These are phyloP conservation scores for Caenorhabditis sp. DNA, from an alignment of 2,888 invertebrate species.

Conservation along the genomic window DNA sequence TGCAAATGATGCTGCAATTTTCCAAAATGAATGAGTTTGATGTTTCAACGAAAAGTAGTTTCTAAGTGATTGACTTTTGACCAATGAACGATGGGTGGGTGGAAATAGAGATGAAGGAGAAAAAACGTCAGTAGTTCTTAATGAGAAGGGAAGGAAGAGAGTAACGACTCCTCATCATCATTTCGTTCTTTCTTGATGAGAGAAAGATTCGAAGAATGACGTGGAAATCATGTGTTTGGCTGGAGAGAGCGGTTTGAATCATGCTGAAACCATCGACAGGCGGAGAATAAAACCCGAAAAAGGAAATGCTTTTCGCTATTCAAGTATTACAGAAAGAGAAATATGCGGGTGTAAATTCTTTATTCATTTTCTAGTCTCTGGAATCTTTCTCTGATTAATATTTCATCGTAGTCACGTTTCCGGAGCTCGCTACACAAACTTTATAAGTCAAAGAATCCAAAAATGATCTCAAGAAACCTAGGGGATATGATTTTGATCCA, in stretches of 20 bases:
- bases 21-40: constrained; percentile 2
- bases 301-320: neutral
- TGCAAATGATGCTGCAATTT: constrained; percentile 6
- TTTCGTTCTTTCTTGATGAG: constrained; percentile 16
- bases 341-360: constrained; percentile 17
- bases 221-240: constrained; percentile 45
- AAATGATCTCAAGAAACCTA: neutral
- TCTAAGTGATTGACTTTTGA: constrained; percentile 24
- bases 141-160: constrained; percentile 25
- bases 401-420: constrained; percentile 35
- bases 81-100: constrained; percentile 27
- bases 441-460: neutral
- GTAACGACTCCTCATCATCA: constrained; percentile 31
- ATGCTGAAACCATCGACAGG: neutral
- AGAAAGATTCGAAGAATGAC: constrained; percentile 29
- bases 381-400: constrained; percentile 29
- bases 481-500: neutral
- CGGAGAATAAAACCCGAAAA: neutral
- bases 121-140: constrained; percentile 33
- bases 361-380: constrained; percentile 15
- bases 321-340: neutral
- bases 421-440: constrained; percentile 2
- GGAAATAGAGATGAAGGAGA: constrained; percentile 21
- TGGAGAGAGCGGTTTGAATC: neutral
- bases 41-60: neutral